Conservation (phyloP, 2,113 vertebrate genomes). For the Pimephales promelas region DNA sequence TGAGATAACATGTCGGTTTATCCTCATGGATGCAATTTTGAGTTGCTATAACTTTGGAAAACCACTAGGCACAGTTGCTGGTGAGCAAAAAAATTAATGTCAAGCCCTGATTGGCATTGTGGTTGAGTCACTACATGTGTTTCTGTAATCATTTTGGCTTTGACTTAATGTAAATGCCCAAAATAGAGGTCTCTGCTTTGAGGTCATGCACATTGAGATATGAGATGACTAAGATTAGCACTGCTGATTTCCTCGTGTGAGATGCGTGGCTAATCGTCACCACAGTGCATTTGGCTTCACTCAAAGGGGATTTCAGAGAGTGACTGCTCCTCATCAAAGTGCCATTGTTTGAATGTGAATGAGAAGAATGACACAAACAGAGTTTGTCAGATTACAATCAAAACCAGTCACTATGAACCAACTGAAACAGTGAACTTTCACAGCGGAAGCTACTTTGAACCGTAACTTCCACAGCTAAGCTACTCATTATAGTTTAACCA, state of each 20-base stretch:
- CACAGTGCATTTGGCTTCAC: slow-evolving; percentile 23
- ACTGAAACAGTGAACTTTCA: neutral
- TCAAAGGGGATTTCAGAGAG: slow-evolving; percentile 25
- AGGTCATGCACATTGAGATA: slow-evolving; percentile 48
- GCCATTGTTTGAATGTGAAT: slow-evolving; percentile 47
- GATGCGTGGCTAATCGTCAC: slow-evolving; percentile 51
- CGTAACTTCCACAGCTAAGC: neutral
- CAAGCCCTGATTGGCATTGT: neutral
- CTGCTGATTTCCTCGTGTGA: slow-evolving; percentile 45
- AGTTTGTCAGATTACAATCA: slow-evolving; percentile 40
- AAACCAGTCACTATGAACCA: slow-evolving; percentile 32
- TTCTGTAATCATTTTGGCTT: slow-evolving; percentile 38
- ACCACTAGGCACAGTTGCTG: too few species aligned
- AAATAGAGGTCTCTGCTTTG: slow-evolving; percentile 26
- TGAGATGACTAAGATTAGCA: slow-evolving; percentile 49
- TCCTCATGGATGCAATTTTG: too few species aligned
- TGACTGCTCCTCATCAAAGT: slow-evolving; percentile 47
- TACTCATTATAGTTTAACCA: neutral
- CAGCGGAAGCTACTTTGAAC: neutral
- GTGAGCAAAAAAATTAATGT: too few species aligned
- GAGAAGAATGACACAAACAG: slow-evolving; percentile 31
- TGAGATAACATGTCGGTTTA: too few species aligned
- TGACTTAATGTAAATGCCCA: slow-evolving; percentile 51
- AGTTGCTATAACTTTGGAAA: too few species aligned
- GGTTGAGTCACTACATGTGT: slow-evolving; percentile 39